These are phyloP conservation scores for Synanceia verrucosa DNA, from an alignment of 2,797 vertebrate species.

Conservation along the genomic window DNA sequence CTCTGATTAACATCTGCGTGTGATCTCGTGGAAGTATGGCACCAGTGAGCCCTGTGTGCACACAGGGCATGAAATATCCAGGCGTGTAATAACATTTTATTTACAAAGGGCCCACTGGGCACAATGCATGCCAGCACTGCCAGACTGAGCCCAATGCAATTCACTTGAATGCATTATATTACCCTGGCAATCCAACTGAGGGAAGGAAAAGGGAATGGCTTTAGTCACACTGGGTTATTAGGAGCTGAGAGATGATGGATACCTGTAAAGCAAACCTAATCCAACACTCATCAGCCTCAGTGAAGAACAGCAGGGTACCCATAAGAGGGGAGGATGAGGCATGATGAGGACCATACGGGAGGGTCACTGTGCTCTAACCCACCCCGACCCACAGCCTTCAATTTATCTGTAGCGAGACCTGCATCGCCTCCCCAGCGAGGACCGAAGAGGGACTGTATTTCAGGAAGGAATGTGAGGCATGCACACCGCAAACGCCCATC, in stretches of 20 bases:
- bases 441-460: conserved; percentile 51
- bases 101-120: conserved; percentile 82
- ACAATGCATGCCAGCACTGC: conserved; percentile 73
- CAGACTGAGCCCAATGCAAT: conserved; percentile 68
- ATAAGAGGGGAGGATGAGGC: conserved; percentile 33
- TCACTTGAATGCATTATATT: conserved; percentile 75
- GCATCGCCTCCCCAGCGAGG: conserved; percentile 20
- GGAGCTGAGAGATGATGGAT: conserved; percentile 60
- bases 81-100: conserved; percentile 83
- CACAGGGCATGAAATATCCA: conserved; percentile 79
- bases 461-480: conserved; percentile 66
- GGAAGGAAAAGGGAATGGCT: conserved; percentile 55
- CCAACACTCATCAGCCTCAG: conserved; percentile 45
- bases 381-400: conserved; percentile 37
- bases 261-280: conserved; percentile 65
- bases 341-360: conserved; percentile 40
- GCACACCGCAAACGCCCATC: conserved; percentile 60
- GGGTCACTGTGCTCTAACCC: conserved; percentile 39
- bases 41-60: conserved; percentile 78
- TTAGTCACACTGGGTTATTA: conserved; percentile 70
- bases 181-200: conserved; percentile 57
- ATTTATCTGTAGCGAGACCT: conserved; percentile 49
- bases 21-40: conserved; percentile 80
- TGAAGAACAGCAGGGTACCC: conserved; percentile 38
- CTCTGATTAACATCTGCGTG: conserved; percentile 85